phyloP scores from a whole-genome alignment of 2,113 vertebrate species.

The Aptenodytes patagonicus region DNA sequence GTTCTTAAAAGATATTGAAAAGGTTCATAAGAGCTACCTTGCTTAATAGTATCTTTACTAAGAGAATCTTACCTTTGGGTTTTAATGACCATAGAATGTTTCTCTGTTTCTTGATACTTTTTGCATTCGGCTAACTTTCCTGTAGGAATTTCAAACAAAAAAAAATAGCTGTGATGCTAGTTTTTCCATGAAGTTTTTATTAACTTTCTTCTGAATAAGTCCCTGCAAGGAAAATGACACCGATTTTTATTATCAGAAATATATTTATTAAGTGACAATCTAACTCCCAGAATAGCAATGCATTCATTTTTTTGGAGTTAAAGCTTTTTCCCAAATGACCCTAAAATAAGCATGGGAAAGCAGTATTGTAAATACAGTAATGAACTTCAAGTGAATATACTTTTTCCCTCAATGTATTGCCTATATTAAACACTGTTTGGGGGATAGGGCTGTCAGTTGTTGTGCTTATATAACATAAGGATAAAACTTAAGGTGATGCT shows the following conservation, averaged over 20 bases:
- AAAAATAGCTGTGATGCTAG: slow-evolving; percentile 50
- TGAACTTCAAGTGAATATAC: not conserved
- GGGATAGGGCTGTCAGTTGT: not conserved
- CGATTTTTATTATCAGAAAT: slow-evolving; percentile 79
- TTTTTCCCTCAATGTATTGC: not conserved
- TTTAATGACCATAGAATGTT: slow-evolving; percentile 38
- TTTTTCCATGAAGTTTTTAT: slow-evolving; percentile 77
- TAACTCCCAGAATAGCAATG: slow-evolving; percentile 74
- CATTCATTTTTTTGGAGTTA: slow-evolving; percentile 41
- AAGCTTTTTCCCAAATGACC: slow-evolving; percentile 63
- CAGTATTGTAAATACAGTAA: slow-evolving; percentile 59
- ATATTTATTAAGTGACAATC: slow-evolving; percentile 76
- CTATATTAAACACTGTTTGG: not conserved
- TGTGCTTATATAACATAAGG: not conserved
- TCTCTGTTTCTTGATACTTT: slow-evolving; percentile 10
- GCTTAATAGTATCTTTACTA: slow-evolving; percentile 6
- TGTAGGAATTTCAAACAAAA: slow-evolving; percentile 42
- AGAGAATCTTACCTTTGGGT: slow-evolving; percentile 55
- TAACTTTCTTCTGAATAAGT: slow-evolving; percentile 71
- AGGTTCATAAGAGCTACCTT: not conserved
- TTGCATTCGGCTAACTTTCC: slow-evolving; percentile 47
- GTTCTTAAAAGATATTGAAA: slow-evolving; percentile 28
- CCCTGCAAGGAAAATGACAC: slow-evolving; percentile 70
- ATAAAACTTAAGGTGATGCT: not conserved
- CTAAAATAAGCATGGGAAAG: slow-evolving; percentile 76